Evolutionary conservation across 2,888 invertebrate species (phyloP).

Genomic region (Pseudococcus viburni): DNA sequence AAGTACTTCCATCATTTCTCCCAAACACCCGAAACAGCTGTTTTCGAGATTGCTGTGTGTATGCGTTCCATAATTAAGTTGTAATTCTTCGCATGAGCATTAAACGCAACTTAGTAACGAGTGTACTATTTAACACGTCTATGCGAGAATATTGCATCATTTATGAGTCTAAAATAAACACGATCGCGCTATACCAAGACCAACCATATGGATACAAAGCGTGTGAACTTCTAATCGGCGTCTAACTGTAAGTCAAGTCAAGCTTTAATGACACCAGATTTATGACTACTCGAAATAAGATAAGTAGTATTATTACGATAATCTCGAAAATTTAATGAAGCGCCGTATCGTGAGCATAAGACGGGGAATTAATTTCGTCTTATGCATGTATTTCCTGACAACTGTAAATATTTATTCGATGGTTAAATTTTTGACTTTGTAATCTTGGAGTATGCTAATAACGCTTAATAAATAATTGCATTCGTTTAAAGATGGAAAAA

Average conservation of each 20-base stretch:
- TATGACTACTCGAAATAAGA: conserved; percentile 15
- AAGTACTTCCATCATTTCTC: neutral
- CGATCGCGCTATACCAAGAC: conserved; percentile 3
- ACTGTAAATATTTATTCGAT: neutral
- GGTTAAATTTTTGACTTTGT: neutral
- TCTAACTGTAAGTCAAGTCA: conserved; percentile 12
- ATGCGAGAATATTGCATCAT: conserved; percentile 42
- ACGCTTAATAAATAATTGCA: too few species aligned
- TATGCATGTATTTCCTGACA: neutral
- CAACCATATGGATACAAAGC: conserved; percentile 33
- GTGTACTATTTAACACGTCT: conserved; percentile 11
- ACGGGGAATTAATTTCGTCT: neutral
- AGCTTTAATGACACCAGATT: conserved; percentile 45
- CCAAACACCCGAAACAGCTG: neutral
- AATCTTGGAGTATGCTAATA: too few species aligned
- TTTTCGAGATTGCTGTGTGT: neutral
- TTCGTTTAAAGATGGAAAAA: too few species aligned
- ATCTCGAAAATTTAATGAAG: neutral
- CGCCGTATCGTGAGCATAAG: neutral
- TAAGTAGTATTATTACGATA: neutral
- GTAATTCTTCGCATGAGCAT: neutral
- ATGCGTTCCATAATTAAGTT: neutral
- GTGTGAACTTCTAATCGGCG: conserved; percentile 36
- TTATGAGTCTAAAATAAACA: conserved; percentile 47
- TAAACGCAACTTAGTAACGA: conserved; percentile 35